phyloP scores from a whole-genome alignment of 2,888 invertebrate species.

The Diarsia rubi region DNA sequence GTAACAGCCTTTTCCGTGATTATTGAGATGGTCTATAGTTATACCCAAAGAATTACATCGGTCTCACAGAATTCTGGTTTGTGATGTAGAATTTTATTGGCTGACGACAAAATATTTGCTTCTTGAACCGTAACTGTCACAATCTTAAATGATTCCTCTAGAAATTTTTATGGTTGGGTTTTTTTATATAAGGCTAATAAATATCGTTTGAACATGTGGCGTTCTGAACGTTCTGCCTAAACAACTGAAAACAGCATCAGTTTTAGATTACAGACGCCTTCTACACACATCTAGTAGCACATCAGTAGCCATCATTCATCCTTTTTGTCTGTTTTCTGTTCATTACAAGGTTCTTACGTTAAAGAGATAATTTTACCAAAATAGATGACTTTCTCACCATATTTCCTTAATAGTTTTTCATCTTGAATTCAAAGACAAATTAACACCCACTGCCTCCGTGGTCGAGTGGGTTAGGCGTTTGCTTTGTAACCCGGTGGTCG shows the following conservation, averaged over 20 bases:
- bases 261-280: constrained; percentile 18
- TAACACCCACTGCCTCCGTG: too few relatives aligned
- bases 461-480: too few relatives aligned
- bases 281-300: constrained; percentile 11
- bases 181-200: background rate
- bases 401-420: background rate
- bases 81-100: background rate
- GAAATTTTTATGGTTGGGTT: background rate
- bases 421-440: background rate
- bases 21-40: background rate
- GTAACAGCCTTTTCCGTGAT: constrained; percentile 3
- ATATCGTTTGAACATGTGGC: background rate
- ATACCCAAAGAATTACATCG: background rate
- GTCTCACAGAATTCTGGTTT: background rate
- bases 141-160: background rate
- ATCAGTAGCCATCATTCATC: constrained; percentile 6
- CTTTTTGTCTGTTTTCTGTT: constrained; percentile 14
- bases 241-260: constrained; percentile 23
- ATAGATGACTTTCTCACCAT: background rate
- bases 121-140: background rate
- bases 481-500: too few relatives aligned
- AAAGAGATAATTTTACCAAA: background rate
- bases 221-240: constrained; percentile 9
- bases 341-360: background rate
- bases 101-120: background rate